These are phyloP conservation scores for Microplitis demolitor DNA, from an alignment of 1,140 invertebrate species.

Conservation along the genomic window DNA sequence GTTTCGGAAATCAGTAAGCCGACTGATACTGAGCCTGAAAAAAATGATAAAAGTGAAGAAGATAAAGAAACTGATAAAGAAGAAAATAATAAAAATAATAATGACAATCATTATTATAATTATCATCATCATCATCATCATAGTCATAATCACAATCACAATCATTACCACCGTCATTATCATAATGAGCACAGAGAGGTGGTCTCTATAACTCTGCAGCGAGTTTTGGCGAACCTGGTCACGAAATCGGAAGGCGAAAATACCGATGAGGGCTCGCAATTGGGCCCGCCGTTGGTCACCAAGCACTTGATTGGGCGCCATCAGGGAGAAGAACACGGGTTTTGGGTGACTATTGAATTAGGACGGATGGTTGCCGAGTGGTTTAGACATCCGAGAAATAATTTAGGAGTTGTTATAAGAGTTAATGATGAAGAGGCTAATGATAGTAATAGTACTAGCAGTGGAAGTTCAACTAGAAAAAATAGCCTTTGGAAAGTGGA, in stretches of 20 bases:
- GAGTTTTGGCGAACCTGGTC: conserved; percentile 42
- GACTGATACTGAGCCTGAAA: conserved; percentile 30
- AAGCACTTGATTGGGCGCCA: conserved; percentile 30
- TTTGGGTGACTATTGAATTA: conserved; percentile 77
- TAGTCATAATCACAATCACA: background rate
- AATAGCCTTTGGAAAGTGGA: conserved; percentile 49
- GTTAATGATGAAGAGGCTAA: conserved; percentile 45
- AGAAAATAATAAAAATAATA: background rate
- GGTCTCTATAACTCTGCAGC: conserved; percentile 54
- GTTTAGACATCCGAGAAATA: conserved; percentile 73
- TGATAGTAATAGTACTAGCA: background rate
- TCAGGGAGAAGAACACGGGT: conserved; percentile 65
- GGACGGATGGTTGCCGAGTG: conserved; percentile 77
- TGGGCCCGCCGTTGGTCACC: conserved; percentile 52
- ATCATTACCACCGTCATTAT: background rate
- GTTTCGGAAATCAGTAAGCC: conserved; percentile 48
- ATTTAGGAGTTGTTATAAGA: conserved; percentile 76
- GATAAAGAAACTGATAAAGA: conserved; percentile 10
- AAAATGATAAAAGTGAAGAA: conserved; percentile 1
- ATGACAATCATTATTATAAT: background rate
- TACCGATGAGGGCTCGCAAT: conserved; percentile 40
- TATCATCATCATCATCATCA: background rate
- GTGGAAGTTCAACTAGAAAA: conserved; percentile 37
- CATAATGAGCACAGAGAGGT: conserved; percentile 7
- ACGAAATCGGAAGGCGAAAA: conserved; percentile 23